A percentile compares a stretch with the other conserved stretches of the same genome.
Conservation (phyloP, 2,113 vertebrate genomes). For the Porphyrio hochstetteri region DNA sequence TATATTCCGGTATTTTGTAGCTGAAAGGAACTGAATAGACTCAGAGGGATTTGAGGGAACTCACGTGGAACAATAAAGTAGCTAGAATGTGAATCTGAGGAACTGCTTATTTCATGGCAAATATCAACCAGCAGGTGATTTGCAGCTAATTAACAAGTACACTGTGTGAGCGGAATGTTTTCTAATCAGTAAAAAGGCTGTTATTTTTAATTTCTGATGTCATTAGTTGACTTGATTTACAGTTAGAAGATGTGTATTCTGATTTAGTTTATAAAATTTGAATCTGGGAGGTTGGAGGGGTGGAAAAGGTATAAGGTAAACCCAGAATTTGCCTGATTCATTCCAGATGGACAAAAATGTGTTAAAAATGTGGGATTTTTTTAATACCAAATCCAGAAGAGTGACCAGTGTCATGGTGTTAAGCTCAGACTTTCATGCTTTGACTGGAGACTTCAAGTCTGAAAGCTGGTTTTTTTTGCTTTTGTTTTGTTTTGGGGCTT, state of each 20-base stretch:
- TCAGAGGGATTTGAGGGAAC: conserved; percentile 1
- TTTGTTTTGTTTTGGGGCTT: background rate
- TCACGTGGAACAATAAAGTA: background rate
- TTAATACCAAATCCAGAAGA: conserved; percentile 25
- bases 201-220: conserved; percentile 20
- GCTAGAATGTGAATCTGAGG: conserved; percentile 39
- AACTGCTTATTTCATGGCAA: conserved; percentile 39
- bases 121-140: conserved; percentile 44
- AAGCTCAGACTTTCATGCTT: background rate
- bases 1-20: background rate
- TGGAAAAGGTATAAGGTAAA: conserved; percentile 31
- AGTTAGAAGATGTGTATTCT: background rate
- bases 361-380: background rate
- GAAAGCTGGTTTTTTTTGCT: background rate
- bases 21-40: background rate
- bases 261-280: background rate
- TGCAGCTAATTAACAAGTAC: conserved; percentile 41
- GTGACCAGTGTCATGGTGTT: background rate
- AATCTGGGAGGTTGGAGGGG: background rate
- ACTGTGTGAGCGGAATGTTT: background rate
- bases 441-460: background rate
- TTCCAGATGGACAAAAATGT: conserved; percentile 40
- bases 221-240: background rate
- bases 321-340: background rate
- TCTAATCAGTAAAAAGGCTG: background rate